A percentile compares a stretch with the other conserved stretches of the same genome.
Conservation (phyloP, 2,888 invertebrate genomes). For the Byasa hedistus region DNA sequence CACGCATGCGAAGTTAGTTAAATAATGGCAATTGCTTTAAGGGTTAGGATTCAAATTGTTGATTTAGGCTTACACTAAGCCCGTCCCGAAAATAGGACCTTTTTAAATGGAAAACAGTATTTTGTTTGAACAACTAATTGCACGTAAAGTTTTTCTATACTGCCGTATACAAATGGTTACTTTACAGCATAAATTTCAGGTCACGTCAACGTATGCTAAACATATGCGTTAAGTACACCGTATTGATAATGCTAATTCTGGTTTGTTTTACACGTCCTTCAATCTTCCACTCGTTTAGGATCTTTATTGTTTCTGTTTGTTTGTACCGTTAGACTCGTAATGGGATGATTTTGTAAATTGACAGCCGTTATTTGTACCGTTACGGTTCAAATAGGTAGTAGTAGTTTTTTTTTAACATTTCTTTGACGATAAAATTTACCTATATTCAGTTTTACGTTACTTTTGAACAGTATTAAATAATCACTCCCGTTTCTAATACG, state of each 20-base stretch:
- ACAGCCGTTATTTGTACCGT: slow-evolving; percentile 17
- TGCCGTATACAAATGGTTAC: slow-evolving; percentile 7
- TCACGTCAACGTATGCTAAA: slow-evolving; percentile 64
- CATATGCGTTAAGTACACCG: slow-evolving; percentile 50
- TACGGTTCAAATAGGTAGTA: neutral
- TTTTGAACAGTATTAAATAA: too few relatives aligned
- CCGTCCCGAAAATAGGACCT: neutral
- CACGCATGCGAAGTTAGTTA: too few relatives aligned
- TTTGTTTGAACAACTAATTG: neutral
- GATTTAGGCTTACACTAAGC: neutral
- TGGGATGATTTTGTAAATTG: slow-evolving; percentile 10
- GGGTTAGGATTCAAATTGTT: neutral
- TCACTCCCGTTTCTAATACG: too few relatives aligned
- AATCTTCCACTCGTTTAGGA: slow-evolving; percentile 1
- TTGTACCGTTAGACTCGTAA: slow-evolving; percentile 23
- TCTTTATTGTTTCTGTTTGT: slow-evolving; percentile 17
- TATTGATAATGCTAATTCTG: slow-evolving; percentile 46
- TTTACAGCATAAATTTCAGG: slow-evolving; percentile 44
- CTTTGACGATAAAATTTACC: too few relatives aligned
- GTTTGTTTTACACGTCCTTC: slow-evolving; percentile 23
- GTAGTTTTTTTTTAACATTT: too few relatives aligned
- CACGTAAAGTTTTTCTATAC: slow-evolving; percentile 34
- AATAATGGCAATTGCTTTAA: too few relatives aligned
- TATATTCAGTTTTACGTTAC: too few relatives aligned
- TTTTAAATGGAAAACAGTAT: neutral